These are phyloP conservation scores for Sigmodon hispidus DNA, from an alignment of 2,113 vertebrate species.

Conservation along the genomic window DNA sequence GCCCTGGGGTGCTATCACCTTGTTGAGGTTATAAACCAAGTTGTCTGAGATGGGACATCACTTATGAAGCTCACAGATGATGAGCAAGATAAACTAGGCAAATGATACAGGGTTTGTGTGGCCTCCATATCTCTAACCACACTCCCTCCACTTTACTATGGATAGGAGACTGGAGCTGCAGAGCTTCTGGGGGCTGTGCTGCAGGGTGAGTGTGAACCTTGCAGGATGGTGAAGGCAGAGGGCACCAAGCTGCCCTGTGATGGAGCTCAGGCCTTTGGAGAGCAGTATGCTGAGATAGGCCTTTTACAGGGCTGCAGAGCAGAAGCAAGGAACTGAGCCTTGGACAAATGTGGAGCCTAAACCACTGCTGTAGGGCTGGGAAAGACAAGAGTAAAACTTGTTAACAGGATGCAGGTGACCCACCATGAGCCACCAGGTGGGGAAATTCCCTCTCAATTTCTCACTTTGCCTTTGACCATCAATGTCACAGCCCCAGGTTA, in stretches of 20 bases:
- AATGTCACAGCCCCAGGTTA: fast-evolving
- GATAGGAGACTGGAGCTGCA: neutral
- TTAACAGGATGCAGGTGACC: neutral
- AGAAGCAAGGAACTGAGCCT: neutral
- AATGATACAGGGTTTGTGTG: neutral
- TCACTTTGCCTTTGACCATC: fast-evolving
- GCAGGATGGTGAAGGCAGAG: neutral
- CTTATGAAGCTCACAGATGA: neutral
- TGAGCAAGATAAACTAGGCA: neutral
- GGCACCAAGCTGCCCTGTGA: neutral
- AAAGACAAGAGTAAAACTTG: too few relatives aligned
- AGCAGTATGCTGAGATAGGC: neutral
- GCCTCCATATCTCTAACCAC: fast-evolving
- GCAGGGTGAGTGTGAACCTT: neutral
- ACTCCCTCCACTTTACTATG: fast-evolving
- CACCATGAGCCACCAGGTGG: fast-evolving
- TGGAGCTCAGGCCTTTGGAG: neutral
- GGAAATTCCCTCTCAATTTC: neutral
- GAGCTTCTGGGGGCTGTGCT: neutral
- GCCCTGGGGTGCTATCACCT: neutral
- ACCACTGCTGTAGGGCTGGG: neutral
- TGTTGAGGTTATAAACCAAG: neutral
- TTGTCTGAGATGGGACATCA: fast-evolving
- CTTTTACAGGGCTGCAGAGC: neutral
- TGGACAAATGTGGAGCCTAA: neutral